Conservation (phyloP, 2,113 vertebrate species). For the Toxotes jaculatrix region DNA sequence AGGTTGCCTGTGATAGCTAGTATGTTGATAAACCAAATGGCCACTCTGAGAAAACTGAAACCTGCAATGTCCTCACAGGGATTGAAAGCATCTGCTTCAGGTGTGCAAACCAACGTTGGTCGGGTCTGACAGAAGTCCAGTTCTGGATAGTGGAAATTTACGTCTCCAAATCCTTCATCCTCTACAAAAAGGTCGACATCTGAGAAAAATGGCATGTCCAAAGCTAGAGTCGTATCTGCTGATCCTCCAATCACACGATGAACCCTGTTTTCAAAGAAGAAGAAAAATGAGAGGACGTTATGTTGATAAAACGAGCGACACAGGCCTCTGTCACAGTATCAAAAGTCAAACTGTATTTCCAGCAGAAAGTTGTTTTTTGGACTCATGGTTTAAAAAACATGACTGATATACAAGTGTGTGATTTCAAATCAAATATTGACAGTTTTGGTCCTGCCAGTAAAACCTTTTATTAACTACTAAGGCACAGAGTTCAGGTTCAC, state of each 20-base stretch:
- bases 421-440: neutral
- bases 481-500: neutral
- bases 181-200: conserved; percentile 13
- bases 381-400: neutral
- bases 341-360: neutral
- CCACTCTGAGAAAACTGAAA: conserved; percentile 88
- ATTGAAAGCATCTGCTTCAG: conserved; percentile 90
- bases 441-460: neutral
- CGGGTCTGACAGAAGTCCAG: conserved; percentile 70
- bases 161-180: conserved; percentile 42
- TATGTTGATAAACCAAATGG: conserved; percentile 93
- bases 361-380: neutral
- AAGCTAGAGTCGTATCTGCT: conserved; percentile 2
- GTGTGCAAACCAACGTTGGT: conserved; percentile 55
- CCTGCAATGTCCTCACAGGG: conserved; percentile 97
- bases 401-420: neutral
- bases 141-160: conserved; percentile 77
- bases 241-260: conserved; percentile 25
- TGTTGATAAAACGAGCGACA: neutral
- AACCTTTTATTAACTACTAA: neutral
- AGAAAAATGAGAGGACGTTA: neutral
- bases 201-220: conserved; percentile 15
- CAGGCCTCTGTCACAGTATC: no score
- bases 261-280: conserved; percentile 31
- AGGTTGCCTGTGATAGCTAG: conserved; percentile 91